These are phyloP conservation scores for Platynereis dumerilii DNA, from an alignment of 2,888 invertebrate genomes.

Conservation along the genomic window DNA sequence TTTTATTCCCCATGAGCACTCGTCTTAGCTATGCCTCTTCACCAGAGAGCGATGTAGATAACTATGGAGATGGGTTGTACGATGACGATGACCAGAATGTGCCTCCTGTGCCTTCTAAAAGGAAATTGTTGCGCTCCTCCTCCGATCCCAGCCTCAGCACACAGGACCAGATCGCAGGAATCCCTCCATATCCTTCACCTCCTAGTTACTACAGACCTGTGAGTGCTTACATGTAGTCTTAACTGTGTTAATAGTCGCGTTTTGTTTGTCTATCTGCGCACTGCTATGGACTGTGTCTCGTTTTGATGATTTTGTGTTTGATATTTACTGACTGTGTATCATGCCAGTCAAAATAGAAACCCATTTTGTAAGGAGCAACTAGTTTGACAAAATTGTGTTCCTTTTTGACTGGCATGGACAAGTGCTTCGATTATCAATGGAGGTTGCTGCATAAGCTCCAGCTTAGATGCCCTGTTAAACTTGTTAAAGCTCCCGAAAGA, in stretches of 20 bases:
- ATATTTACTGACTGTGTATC: too few species aligned
- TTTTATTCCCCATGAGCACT: slow-evolving; percentile 94
- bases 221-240: slow-evolving; percentile 24
- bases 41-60: slow-evolving; percentile 91
- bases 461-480: too few species aligned
- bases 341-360: too few species aligned
- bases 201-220: slow-evolving; percentile 75
- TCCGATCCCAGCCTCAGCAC: slow-evolving; percentile 95
- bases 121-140: slow-evolving; percentile 75
- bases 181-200: slow-evolving; percentile 67
- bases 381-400: too few species aligned
- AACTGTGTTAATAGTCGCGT: neutral
- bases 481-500: too few species aligned
- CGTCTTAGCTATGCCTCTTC: slow-evolving; percentile 90
- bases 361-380: too few species aligned
- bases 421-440: too few species aligned
- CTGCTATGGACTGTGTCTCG: too few species aligned
- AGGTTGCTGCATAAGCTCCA: too few species aligned
- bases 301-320: too few species aligned
- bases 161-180: slow-evolving; percentile 74
- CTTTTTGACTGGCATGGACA: too few species aligned
- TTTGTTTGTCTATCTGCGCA: too few species aligned
- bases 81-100: slow-evolving; percentile 44
- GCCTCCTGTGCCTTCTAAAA: slow-evolving; percentile 38
- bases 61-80: slow-evolving; percentile 34